Evolutionary conservation across 2,113 vertebrate species (phyloP).

Genomic region (Mus spicilegus): DNA sequence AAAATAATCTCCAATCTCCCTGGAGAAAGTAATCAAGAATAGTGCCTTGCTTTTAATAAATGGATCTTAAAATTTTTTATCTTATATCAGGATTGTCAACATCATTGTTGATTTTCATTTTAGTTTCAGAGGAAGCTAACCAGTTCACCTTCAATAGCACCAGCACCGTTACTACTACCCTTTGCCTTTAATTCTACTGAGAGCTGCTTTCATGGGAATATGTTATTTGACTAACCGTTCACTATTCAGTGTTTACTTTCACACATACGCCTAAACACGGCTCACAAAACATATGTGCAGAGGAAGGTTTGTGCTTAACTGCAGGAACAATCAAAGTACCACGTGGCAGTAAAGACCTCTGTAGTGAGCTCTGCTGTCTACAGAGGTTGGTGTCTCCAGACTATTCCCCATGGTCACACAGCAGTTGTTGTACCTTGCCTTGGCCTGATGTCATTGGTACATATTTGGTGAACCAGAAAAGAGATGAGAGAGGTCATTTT

Average conservation of each 20-base stretch:
- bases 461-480: background rate
- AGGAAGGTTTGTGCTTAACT: constrained; percentile 46
- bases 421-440: background rate
- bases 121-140: background rate
- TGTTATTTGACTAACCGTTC: constrained; percentile 36
- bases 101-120: background rate
- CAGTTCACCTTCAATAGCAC: background rate
- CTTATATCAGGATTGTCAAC: background rate
- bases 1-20: background rate
- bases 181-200: background rate
- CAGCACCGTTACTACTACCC: background rate
- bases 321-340: background rate
- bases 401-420: background rate
- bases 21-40: background rate
- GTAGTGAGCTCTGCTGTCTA: constrained; percentile 3
- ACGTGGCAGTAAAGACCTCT: background rate
- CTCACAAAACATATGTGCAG: constrained; percentile 22
- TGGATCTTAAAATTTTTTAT: background rate
- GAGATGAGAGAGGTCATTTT: constrained; percentile 13
- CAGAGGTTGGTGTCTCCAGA: background rate
- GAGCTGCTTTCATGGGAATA: background rate
- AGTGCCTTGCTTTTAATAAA: background rate
- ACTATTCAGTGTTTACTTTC: constrained; percentile 50
- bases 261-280: constrained; percentile 31
- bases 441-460: background rate